Base-by-base conservation (phyloP, 2,888 invertebrate genomes). In the Eupeodes luniger region DNA sequence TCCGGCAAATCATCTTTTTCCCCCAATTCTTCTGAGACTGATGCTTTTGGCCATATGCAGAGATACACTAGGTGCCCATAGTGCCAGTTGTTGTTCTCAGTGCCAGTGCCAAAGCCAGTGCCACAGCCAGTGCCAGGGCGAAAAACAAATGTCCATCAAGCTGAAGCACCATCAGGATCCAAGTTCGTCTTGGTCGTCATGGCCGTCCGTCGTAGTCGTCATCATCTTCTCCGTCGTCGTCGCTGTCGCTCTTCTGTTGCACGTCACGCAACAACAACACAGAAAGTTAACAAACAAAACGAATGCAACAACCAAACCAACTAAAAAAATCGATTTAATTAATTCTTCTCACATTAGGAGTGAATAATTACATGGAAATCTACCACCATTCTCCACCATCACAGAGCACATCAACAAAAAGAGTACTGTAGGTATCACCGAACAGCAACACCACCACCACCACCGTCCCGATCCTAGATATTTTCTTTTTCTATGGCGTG, bases 301-400 rank as follows among this genome's bases (percentile, higher is more conserved):
- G 59, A 47, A 59, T 59, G 59, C 9, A 1, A 64, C 16, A 55
- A 64, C 36, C 12, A n/a, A 19, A 59, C 11, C 5, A 36, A 10
- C 62, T 40, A 69, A 69, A 81, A 70, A 72, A 72, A 77, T 74
- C 83, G 53, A 84, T 88, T 88, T 85, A 88, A 88, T 88, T 88
- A 85, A 88, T 81, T 88, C 88, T 78, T 88, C 88, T 85, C 85
- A 88, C 81, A 88, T 88, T 85, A 85, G 85, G 79, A 85, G 81
- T 85, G 75, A 88, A 81, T 81, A 85, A 88, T 88, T 81, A 85
- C 84, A 85, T 75, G 78, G 81, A 81, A 75, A 81, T 88, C 78
- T 81, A 76, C 75, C 53, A 86, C 57, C 77, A 74, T 69, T 69
- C 61, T 69, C 55, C 77, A 77, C 16, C 75, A 9, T 40, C 40